phyloP scores from a whole-genome alignment of 2,888 invertebrate genomes.

The Euzetes globulus region DNA sequence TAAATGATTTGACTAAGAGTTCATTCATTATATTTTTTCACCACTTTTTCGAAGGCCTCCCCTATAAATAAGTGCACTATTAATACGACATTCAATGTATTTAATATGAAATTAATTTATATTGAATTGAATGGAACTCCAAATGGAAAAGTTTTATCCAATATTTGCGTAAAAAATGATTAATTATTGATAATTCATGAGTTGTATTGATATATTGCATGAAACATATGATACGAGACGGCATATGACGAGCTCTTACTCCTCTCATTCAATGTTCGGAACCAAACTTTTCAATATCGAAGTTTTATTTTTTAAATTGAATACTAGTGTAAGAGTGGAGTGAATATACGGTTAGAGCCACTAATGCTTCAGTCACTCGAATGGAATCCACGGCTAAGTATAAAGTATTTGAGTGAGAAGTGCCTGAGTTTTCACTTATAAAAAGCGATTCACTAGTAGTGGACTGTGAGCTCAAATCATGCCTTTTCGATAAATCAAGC shows the following conservation, averaged over 20 bases:
- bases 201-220: background rate
- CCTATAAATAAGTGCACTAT: background rate
- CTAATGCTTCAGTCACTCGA: slow-evolving; percentile 22
- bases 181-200: background rate
- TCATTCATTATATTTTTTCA: background rate
- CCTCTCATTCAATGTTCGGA: background rate
- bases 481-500: slow-evolving; percentile 24
- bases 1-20: background rate
- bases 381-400: slow-evolving; percentile 1
- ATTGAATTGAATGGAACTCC: background rate
- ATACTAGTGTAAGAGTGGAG: background rate
- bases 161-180: background rate
- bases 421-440: slow-evolving; percentile 16
- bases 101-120: slow-evolving; percentile 1
- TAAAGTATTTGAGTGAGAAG: slow-evolving; percentile 24
- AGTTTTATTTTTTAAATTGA: slow-evolving; percentile 18
- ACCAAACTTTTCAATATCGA: slow-evolving; percentile 8
- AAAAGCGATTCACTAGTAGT: background rate
- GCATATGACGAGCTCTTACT: background rate
- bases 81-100: background rate
- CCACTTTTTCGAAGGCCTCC: background rate
- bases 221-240: background rate
- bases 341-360: background rate
- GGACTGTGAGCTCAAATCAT: slow-evolving; percentile 8
- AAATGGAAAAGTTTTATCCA: background rate